Base-by-base conservation (phyloP, 2,113 vertebrate genomes). In the Ageneiosus marmoratus region DNA sequence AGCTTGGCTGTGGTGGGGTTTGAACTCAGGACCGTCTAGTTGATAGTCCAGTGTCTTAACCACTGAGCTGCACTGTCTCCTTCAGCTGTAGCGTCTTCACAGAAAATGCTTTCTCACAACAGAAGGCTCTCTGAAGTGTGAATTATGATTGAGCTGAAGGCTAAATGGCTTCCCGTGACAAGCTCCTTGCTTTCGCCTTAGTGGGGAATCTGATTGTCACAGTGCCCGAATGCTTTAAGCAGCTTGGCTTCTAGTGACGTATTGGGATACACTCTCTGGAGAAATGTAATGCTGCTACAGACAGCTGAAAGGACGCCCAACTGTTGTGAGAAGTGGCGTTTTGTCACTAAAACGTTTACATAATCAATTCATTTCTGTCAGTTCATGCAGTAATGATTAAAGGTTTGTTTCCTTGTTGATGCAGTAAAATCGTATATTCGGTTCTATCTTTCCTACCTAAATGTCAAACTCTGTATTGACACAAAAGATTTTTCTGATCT, bases 131-230 rank as follows among this genome's bases (percentile, higher is more conserved):
- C 84, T 88, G 88, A 79, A 87, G 84, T 89, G 88, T 93, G 91
- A 93, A 91, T 92, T 90, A 92, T 90, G 84, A 89, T 89, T 86
- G 48, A 88, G 88, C 55, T 5, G 77, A 89, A 89, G 86, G 88
- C 89, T 92, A 90, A 93, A 93, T 91, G 92, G 91, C 86, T 88
- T 82, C 72, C 72, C 67, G 67, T 92, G 92, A 93, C 91, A 92
- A 91, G 89, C 85, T 92, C 90, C 92, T 92, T 92, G 90, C 89
- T 91, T 89, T 88, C 86, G 86, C 88, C 79, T 88, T 89, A 87
- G 16, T 86, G 81, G 89, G 91, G 85, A 90, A 91, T 92, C 67
- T 22, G 46, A 22, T 83, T 88, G 86, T 89, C 89, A 88, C 82
- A 77, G 53, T 79, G 81, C 86, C 83, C 84, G 90, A 89, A 89